Conservation (phyloP, 2,113 vertebrate genomes). For the Pachycephala philippinensis region DNA sequence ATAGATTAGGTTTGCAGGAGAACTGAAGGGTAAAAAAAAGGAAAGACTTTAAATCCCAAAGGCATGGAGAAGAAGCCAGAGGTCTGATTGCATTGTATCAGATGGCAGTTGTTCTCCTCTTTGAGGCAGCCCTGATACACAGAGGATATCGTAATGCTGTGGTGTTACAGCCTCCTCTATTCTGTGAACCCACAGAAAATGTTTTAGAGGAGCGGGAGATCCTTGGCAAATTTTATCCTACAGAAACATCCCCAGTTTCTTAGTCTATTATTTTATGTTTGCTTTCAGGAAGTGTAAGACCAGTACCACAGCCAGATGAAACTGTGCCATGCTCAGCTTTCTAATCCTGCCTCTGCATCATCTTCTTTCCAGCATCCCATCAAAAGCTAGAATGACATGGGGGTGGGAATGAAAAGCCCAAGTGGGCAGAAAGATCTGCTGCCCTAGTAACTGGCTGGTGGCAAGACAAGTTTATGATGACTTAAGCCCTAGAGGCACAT, state of each 20-base stretch:
- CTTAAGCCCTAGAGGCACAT: neutral
- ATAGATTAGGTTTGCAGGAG: constrained; percentile 17
- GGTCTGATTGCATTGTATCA: constrained; percentile 28
- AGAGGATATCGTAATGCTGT: neutral
- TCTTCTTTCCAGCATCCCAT: neutral
- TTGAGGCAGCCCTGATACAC: neutral
- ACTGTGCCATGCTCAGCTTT: neutral
- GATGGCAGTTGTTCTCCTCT: neutral
- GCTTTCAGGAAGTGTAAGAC: neutral
- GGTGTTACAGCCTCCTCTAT: neutral
- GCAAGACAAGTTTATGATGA: neutral
- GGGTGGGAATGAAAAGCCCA: neutral
- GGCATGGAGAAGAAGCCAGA: constrained; percentile 1
- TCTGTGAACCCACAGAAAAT: neutral
- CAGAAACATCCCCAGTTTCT: neutral
- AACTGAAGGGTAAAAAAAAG: neutral
- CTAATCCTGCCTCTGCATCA: neutral
- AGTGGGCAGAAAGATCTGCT: neutral
- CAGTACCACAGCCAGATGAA: neutral
- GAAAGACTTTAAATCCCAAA: constrained; percentile 12
- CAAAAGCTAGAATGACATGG: neutral
- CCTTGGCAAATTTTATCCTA: neutral
- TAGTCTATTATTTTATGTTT: neutral
- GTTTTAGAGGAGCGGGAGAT: neutral
- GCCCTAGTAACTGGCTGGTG: neutral